Conservation (phyloP, 2,113 vertebrate genomes). For the Pungitius pungitius region DNA sequence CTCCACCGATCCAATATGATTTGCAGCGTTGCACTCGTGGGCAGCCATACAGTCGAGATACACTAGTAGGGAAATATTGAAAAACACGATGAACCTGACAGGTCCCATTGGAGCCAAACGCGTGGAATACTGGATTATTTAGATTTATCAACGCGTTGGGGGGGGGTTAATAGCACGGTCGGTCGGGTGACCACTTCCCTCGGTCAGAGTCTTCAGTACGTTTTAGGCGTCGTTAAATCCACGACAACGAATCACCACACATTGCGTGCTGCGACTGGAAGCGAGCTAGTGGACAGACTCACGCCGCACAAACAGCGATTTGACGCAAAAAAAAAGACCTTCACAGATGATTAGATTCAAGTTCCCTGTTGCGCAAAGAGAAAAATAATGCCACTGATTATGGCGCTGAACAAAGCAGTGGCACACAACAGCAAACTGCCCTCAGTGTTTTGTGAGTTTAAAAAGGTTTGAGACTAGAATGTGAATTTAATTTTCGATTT, state of each 20-base stretch:
- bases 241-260: not conserved
- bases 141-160: not conserved
- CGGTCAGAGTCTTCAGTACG: slow-evolving; percentile 13
- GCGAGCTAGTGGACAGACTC: not conserved
- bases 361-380: slow-evolving; percentile 22
- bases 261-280: slow-evolving; percentile 26
- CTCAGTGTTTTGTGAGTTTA: slow-evolving; percentile 24
- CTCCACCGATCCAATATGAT: slow-evolving; percentile 56
- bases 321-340: slow-evolving; percentile 34
- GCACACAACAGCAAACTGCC: slow-evolving; percentile 18
- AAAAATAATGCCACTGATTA: slow-evolving; percentile 7
- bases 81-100: slow-evolving; percentile 32
- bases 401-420: slow-evolving; percentile 28
- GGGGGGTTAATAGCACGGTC: slow-evolving; percentile 48
- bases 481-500: slow-evolving; percentile 30
- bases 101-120: slow-evolving; percentile 43
- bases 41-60: slow-evolving; percentile 47
- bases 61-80: slow-evolving; percentile 31
- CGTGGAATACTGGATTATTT: slow-evolving; percentile 63
- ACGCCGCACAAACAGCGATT: not conserved
- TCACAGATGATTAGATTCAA: slow-evolving; percentile 39
- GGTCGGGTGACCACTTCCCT: slow-evolving; percentile 34
- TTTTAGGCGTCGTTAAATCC: slow-evolving; percentile 11
- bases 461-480: slow-evolving; percentile 41
- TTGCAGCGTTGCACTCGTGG: slow-evolving; percentile 41